Conservation (phyloP, 2,797 vertebrate genomes). For the Eulemur albifrons region DNA sequence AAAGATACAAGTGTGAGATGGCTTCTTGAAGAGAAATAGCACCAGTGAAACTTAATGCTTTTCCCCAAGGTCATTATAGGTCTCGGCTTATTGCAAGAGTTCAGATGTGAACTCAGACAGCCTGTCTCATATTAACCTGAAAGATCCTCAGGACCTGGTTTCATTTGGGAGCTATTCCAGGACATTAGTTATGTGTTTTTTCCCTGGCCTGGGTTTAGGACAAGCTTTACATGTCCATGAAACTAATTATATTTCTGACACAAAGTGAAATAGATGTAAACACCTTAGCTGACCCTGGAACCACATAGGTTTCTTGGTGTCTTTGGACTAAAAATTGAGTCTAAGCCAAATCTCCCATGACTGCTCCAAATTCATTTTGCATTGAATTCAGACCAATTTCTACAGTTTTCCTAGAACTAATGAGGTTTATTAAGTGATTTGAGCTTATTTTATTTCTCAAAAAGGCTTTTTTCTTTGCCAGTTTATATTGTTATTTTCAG, state of each 20-base stretch:
- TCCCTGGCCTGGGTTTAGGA: neutral
- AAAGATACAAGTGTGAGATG: neutral
- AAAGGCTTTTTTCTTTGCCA: slow-evolving; percentile 3
- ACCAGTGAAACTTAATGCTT: neutral
- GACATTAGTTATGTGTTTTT: slow-evolving; percentile 1
- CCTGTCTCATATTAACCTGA: neutral
- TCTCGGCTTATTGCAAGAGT: neutral
- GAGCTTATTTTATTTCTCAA: neutral
- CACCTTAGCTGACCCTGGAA: neutral
- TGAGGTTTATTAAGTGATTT: slow-evolving; percentile 16
- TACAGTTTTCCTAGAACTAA: slow-evolving; percentile 9
- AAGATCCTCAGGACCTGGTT: neutral
- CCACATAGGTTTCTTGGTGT: neutral
- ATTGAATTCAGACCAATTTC: slow-evolving; percentile 10
- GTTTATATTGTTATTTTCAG: neutral
- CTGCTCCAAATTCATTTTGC: neutral
- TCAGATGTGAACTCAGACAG: neutral
- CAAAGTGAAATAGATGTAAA: neutral
- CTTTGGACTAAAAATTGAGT: neutral
- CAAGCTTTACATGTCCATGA: neutral
- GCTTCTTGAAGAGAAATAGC: neutral
- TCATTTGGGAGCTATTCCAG: slow-evolving; percentile 15
- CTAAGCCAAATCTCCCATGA: neutral
- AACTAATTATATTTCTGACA: neutral
- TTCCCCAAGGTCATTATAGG: neutral